Conservation (phyloP, 2,113 vertebrate genomes). For the Nothocercus julius region DNA sequence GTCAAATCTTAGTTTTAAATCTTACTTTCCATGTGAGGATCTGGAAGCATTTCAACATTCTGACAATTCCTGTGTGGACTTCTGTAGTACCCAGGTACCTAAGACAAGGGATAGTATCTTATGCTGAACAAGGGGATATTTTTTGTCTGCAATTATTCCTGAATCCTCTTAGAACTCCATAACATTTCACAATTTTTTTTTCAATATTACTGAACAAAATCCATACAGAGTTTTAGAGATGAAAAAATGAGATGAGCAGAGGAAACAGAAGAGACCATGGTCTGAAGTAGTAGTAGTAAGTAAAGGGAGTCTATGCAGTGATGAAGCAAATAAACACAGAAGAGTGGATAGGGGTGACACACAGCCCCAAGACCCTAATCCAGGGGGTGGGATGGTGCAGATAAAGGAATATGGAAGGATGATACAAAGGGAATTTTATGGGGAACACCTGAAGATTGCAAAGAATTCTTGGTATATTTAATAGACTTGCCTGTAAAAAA, state of each 20-base stretch:
- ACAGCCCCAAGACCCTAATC: background rate
- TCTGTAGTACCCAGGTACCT: background rate
- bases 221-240: background rate
- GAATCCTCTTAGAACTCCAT: background rate
- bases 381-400: background rate
- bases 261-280: rapidly evolving
- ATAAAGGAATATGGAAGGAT: background rate
- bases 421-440: background rate
- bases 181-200: background rate
- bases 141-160: background rate
- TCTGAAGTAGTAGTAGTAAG: background rate
- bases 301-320: background rate
- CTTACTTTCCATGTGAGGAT: background rate
- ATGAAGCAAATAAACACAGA: background rate
- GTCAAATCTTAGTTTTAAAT: background rate
- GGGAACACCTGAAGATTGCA: background rate
- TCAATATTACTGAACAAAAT: background rate
- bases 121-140: background rate
- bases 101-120: background rate
- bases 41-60: background rate
- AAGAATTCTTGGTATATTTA: background rate
- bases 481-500: background rate
- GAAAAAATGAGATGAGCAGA: background rate
- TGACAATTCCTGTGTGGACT: background rate
- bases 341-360: background rate